Evolutionary conservation across 2,797 vertebrate genomes (phyloP).

Genomic region (Nothura maculosa): DNA sequence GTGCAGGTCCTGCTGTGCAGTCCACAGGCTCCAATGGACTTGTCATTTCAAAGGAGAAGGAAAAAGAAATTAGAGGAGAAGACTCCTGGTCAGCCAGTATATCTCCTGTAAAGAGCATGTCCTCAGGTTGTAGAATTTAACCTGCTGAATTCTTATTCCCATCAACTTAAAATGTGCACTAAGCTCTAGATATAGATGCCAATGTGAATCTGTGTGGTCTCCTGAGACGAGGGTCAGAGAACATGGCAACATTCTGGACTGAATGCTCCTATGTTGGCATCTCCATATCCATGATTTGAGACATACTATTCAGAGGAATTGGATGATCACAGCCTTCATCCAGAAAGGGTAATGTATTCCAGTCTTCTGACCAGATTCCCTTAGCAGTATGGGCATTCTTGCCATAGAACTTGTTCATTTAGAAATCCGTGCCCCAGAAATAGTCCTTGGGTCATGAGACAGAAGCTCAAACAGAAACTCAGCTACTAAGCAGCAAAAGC

Average conservation of each 20-base stretch:
- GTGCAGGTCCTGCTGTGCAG: rapidly evolving
- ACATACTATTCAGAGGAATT: neutral
- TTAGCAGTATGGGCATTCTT: neutral
- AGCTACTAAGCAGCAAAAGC: neutral
- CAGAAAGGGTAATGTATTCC: neutral
- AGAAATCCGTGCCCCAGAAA: neutral
- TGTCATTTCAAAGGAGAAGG: neutral
- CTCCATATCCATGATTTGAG: neutral
- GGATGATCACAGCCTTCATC: neutral
- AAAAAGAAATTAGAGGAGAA: neutral
- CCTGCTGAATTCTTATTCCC: neutral
- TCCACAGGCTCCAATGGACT: neutral
- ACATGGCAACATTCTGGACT: neutral
- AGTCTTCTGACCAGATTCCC: neutral
- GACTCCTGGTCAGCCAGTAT: neutral
- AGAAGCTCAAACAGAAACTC: neutral
- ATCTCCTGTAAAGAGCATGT: neutral
- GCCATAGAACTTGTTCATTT: neutral
- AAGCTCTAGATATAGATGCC: neutral
- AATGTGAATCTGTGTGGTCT: neutral
- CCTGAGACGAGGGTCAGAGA: neutral
- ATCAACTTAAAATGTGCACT: neutral
- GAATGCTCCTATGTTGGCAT: neutral
- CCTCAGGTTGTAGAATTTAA: neutral
- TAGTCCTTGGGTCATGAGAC: neutral